These are phyloP conservation scores for Arge pagana DNA, from an alignment of 2,888 invertebrate species.

Conservation along the genomic window DNA sequence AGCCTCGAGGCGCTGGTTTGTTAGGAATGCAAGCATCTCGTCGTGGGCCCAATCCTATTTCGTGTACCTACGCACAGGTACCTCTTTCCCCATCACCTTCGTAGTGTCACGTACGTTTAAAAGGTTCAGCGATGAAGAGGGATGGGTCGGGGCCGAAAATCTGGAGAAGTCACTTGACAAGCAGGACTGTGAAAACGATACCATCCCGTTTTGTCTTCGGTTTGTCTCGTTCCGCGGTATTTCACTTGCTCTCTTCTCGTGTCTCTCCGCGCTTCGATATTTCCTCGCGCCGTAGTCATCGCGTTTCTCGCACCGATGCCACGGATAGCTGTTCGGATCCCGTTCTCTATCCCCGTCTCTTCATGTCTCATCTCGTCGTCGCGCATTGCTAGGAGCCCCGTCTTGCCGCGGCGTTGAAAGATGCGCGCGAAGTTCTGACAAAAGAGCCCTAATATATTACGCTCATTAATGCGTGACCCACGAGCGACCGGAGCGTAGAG, in stretches of 20 bases:
- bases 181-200: constrained; percentile 6
- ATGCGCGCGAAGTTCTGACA: constrained; percentile 41
- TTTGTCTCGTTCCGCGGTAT: constrained; percentile 2
- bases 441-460: constrained; percentile 55
- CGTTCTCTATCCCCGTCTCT: too few species aligned
- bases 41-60: too few species aligned
- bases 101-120: too few species aligned
- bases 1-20: too few species aligned
- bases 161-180: constrained; percentile 11
- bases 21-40: too few species aligned
- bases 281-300: neutral
- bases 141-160: constrained; percentile 4
- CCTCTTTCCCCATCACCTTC: too few species aligned
- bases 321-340: too few species aligned
- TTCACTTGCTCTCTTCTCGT: neutral
- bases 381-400: constrained; percentile 32
- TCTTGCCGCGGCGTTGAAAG: constrained; percentile 46
- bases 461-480: constrained; percentile 49
- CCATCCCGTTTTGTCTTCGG: constrained; percentile 12
- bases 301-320: too few species aligned
- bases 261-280: constrained; percentile 1
- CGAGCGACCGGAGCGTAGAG: constrained; percentile 29
- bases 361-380: too few species aligned
- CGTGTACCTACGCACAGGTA: too few species aligned
- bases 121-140: neutral